These are phyloP conservation scores for Stenurella melanura DNA, from an alignment of 2,888 invertebrate species.

Conservation along the genomic window DNA sequence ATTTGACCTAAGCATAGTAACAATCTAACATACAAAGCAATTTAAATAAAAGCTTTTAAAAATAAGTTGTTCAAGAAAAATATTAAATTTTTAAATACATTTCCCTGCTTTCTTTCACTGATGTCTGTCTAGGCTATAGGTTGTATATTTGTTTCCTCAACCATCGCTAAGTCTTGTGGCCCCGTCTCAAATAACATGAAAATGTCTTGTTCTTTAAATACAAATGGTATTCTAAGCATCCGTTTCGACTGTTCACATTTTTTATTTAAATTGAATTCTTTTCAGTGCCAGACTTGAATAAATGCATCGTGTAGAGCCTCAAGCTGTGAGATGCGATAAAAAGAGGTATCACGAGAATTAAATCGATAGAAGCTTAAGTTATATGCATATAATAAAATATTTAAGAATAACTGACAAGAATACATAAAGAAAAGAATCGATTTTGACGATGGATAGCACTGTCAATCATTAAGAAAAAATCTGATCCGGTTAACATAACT, in stretches of 20 bases:
- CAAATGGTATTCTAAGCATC: constrained; percentile 7
- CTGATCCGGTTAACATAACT: too few species aligned
- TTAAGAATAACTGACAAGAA: background rate
- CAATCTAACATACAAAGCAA: too few species aligned
- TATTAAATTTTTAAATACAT: too few species aligned
- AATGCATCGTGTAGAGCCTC: constrained; percentile 2
- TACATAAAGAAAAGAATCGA: too few species aligned
- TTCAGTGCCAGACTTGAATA: background rate
- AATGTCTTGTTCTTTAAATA: background rate
- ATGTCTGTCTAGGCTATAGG: background rate
- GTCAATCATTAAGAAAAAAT: too few species aligned
- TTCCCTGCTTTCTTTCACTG: too few species aligned
- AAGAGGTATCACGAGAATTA: background rate
- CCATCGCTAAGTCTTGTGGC: background rate
- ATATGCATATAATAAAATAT: background rate
- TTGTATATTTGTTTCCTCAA: background rate
- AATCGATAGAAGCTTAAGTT: background rate
- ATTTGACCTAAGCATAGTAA: too few species aligned
- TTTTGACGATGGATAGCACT: too few species aligned
- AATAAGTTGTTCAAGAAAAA: too few species aligned
- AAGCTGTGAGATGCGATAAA: background rate
- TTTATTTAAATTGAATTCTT: constrained; percentile 7
- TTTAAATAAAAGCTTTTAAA: too few species aligned
- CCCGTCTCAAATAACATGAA: background rate
- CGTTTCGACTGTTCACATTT: background rate